Base-by-base conservation (phyloP, 2,888 invertebrate genomes). In the Andrena bicolor region DNA sequence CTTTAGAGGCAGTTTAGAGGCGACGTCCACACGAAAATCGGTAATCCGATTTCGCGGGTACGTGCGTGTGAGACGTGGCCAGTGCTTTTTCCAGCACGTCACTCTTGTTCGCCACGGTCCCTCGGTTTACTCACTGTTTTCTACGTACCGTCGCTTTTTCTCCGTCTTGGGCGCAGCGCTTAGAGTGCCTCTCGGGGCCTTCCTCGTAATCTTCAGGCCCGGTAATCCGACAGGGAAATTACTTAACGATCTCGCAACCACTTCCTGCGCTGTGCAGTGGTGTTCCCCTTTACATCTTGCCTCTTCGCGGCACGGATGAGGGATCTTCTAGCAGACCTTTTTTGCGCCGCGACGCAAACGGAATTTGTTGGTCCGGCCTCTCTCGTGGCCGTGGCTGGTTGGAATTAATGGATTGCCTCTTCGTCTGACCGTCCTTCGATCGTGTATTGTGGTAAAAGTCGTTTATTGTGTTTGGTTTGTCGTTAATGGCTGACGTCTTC, bases 151-250 rank as follows among this genome's bases (percentile, higher is more conserved):
- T 35, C 23, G 53, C 63, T 68, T 51, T 78, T 75, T 79, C 60
- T n/a, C 49, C 60, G 30, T 28, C 6, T 16, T 13, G 35, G 23
- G 56, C 70, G 49, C 41, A 28, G 70, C 56, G 61, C 68, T 65
- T 48, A 30, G 30, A 30, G 53, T 51, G 53, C 49, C 66, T 32
- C 51, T 49, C 35, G 49, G 73, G 73, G 58, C 41, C 81, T 58
- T 76, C 49, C 64, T 78, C 66, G 56, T 80, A 80, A 83, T 85
- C 83, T 73, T 30, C 76, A 65, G 75, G 53, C 73, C 35, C 56
- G 69, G 65, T 75, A 84, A 89, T 81, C 83, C 85, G 72, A 78
- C 78, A 75, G 51, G 63, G 83, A 86, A 87, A 88, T 88, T 89
- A 83, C 82, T 89, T 83, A 84, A 88, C 82, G 75, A 86, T 72